Evolutionary conservation across 1,140 invertebrate species (phyloP), one percentile per base, ranked within the genome.

Genomic region (Zaprionus kolodkinae): DNA sequence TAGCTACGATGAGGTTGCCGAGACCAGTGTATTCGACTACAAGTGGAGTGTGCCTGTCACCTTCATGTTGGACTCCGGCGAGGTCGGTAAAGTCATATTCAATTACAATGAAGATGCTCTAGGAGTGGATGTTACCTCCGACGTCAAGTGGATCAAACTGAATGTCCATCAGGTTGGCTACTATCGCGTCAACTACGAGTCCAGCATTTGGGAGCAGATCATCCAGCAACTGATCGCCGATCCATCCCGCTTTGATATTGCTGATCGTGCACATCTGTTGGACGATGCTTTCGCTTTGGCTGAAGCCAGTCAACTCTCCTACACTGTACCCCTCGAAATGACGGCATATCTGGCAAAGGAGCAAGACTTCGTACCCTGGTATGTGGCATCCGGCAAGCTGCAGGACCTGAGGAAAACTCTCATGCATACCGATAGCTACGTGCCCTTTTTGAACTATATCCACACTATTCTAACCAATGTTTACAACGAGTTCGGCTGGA

Each of bases 271-370:
- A 0, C 95, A 97, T 92, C 93, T 99, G 6, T 82, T 99, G 0
- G 96, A 98, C 79, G 98, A 99, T 92, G 95, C 95, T 3, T 97
- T 98, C 81, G 96, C 96, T 78, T 92, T 99, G 52, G 97, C 97
- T 0, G 94, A 96, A 75, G 95, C 96, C 3, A 93, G 93, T 4
- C 89, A 94, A 25, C 74, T 97, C 1, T 91, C 94, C 10, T 98
- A 97, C 79, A 88, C 91, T 0, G 85, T 95, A 9, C 95, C 96
- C 0, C 92, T 98, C 50, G 93, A 96, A 62, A 93, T 97, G 63
- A 95, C 95, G 0, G 93, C 92, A 7, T 97, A 97, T 81, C 92
- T 97, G 56, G 72, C 69, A 0, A 86, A 93, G 9, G 97, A 98
- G 91, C 92, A 90, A 9, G 94, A 96, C 40, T 95, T 95, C 89